A percentile compares a stretch with the other conserved stretches of the same genome.
phyloP scores from a whole-genome alignment of 2,888 invertebrate species.

The Torymus aiolomorphi region DNA sequence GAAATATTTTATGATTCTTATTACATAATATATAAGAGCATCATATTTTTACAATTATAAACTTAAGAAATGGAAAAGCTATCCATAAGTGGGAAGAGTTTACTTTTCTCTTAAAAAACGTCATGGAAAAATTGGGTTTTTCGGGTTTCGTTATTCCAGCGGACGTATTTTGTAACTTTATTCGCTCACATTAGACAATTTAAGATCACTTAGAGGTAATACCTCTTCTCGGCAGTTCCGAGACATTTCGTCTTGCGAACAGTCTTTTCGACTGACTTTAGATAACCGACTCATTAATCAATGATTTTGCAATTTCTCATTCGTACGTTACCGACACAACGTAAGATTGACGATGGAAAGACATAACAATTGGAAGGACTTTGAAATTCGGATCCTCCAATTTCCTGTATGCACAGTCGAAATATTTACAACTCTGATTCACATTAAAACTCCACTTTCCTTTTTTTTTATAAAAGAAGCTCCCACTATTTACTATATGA shows the following conservation, averaged over 20 bases:
- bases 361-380: slow-evolving; percentile 32
- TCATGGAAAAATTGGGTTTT: slow-evolving; percentile 49
- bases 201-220: slow-evolving; percentile 31
- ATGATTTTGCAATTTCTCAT: slow-evolving; percentile 31
- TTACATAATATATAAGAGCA: slow-evolving; percentile 18
- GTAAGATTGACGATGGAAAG: slow-evolving; percentile 48
- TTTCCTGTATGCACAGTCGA: slow-evolving; percentile 45
- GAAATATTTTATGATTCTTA: slow-evolving; percentile 31
- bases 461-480: slow-evolving; percentile 52
- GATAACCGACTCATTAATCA: slow-evolving; percentile 19
- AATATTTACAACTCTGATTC: slow-evolving; percentile 57
- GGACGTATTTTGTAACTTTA: slow-evolving; percentile 37
- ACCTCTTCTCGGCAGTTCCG: slow-evolving; percentile 1
- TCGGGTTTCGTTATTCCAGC: slow-evolving; percentile 40
- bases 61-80: slow-evolving; percentile 46
- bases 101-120: slow-evolving; percentile 45
- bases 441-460: slow-evolving; percentile 39
- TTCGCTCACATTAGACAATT: slow-evolving; percentile 30
- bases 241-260: slow-evolving; percentile 24
- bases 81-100: slow-evolving; percentile 39
- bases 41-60: slow-evolving; percentile 51
- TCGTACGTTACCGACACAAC: slow-evolving; percentile 25
- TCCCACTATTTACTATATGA: slow-evolving; percentile 44
- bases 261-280: slow-evolving; percentile 13
- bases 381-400: slow-evolving; percentile 16